phyloP scores from a whole-genome alignment of 2,113 vertebrate species.

The Oreamnos americanus region DNA sequence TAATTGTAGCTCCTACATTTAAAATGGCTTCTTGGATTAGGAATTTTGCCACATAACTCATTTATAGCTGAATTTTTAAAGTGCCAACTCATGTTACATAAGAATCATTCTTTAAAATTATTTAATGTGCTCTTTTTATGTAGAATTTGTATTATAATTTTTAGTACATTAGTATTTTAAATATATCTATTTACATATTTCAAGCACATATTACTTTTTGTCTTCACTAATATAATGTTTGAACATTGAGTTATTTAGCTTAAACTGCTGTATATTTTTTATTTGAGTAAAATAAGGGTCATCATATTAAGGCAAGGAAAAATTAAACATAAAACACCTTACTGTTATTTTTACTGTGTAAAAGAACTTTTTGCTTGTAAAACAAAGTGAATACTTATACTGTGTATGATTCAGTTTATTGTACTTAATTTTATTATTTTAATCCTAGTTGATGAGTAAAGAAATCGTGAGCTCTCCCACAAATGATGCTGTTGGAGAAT shows the following conservation, averaged over 20 bases:
- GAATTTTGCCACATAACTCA: background rate
- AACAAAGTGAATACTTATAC: constrained; percentile 3
- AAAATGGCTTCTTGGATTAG: constrained; percentile 8
- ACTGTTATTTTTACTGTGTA: background rate
- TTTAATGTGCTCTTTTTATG: background rate
- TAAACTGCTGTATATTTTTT: constrained; percentile 17
- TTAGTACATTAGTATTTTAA: background rate
- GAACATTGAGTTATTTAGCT: background rate
- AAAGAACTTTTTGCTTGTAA: background rate
- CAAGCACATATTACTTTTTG: background rate
- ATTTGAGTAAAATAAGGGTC: background rate
- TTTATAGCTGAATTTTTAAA: constrained; percentile 6
- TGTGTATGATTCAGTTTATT: background rate
- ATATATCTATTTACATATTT: background rate
- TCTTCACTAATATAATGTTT: background rate
- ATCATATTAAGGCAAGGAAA: background rate
- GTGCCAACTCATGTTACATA: background rate
- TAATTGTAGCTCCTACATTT: background rate
- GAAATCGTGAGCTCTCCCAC: constrained; percentile 82
- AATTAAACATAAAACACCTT: background rate
- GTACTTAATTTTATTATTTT: constrained; percentile 52
- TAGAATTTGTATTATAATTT: background rate
- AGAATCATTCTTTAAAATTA: background rate
- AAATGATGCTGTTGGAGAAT: constrained; percentile 85
- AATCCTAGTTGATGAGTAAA: constrained; percentile 92